These are phyloP conservation scores for Pachydiplax longipennis DNA, from an alignment of 2,888 invertebrate species.

Conservation along the genomic window DNA sequence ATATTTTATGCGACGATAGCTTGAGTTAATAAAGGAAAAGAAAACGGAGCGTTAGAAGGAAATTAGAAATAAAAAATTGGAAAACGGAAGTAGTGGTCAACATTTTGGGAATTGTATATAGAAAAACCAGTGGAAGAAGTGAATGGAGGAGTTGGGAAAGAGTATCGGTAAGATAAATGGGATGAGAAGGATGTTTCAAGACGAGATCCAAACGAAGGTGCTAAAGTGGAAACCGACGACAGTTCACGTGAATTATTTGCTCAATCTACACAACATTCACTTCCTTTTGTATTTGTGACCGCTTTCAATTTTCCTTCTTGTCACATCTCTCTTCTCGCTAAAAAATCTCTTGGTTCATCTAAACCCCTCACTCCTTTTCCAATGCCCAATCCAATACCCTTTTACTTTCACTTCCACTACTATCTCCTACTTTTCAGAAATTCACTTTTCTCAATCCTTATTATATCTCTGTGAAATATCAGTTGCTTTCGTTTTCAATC, in stretches of 20 bases:
- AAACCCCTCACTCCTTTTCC: not conserved
- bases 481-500: too few species aligned
- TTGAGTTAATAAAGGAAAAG: too few species aligned
- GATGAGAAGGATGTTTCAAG: not conserved
- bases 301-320: not conserved
- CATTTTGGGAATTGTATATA: not conserved
- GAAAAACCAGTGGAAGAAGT: not conserved
- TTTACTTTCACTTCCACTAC: not conserved
- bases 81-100: not conserved
- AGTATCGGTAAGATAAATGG: not conserved
- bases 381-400: not conserved
- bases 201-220: not conserved
- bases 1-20: too few species aligned
- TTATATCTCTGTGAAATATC: too few species aligned
- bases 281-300: not conserved
- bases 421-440: not conserved
- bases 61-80: not conserved
- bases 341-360: not conserved
- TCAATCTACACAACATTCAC: not conserved
- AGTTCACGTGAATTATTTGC: not conserved
- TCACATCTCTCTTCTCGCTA: not conserved
- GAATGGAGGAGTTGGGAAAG: not conserved
- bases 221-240: not conserved
- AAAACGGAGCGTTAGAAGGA: too few species aligned
- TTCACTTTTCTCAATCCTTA: too few species aligned